These are phyloP conservation scores for Caenorhabditis sp. DNA, from an alignment of 2,888 invertebrate species.

Conservation along the genomic window DNA sequence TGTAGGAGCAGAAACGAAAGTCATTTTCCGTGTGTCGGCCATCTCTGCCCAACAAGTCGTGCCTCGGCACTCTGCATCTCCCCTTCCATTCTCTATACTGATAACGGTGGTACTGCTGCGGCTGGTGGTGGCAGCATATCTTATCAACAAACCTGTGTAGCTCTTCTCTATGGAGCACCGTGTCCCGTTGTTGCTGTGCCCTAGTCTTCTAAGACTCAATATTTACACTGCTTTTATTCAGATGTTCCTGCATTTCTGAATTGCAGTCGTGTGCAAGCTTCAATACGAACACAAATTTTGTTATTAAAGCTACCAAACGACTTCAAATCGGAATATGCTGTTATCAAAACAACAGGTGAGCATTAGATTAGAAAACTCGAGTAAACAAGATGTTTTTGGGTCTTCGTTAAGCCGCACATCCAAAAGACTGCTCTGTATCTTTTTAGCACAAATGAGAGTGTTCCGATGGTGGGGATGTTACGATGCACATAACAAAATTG, in stretches of 20 bases:
- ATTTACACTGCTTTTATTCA: no score
- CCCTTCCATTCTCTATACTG: conserved; percentile 25
- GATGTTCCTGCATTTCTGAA: background rate
- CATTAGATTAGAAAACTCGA: background rate
- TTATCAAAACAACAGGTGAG: conserved; percentile 9
- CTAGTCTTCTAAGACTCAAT: background rate
- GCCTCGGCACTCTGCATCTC: conserved; percentile 20
- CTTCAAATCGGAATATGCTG: conserved; percentile 34
- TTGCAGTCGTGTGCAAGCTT: conserved; percentile 61
- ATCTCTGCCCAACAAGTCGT: conserved; percentile 14
- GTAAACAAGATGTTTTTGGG: no score
- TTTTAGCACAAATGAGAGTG: no score
- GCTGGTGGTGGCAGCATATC: conserved; percentile 42
- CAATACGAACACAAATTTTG: conserved; percentile 36
- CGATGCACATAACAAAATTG: no score
- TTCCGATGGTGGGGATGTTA: no score
- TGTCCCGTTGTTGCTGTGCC: no score
- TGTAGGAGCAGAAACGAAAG: conserved; percentile 40
- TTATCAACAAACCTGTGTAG: conserved; percentile 37
- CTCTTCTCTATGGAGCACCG: conserved; percentile 12
- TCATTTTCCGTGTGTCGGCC: conserved; percentile 29
- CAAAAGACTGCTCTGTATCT: no score
- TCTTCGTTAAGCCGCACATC: no score
- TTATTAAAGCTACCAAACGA: conserved; percentile 64
- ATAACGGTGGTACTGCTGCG: conserved; percentile 31